Percentiles rank a stretch among this genome's conserved stretches.
Evolutionary conservation across 2,113 vertebrate species (phyloP).

Genomic region (Gadus macrocephalus): DNA sequence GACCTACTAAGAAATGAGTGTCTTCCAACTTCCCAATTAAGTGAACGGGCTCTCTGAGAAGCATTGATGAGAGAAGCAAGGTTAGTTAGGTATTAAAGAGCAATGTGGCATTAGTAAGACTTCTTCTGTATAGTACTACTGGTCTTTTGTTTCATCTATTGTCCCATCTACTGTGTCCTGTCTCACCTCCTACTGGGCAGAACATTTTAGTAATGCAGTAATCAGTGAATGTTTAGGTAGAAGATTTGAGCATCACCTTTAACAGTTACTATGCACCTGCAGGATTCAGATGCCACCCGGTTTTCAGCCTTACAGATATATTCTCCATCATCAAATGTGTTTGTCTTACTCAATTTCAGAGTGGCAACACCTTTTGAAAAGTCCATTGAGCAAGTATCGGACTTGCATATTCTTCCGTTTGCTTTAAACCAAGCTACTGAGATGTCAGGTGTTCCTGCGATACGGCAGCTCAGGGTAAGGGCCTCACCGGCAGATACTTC

Average conservation of each 20-base stretch:
- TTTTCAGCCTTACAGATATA: constrained; percentile 87
- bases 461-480: constrained; percentile 72
- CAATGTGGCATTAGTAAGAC: background rate
- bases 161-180: no score
- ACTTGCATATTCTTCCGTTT: constrained; percentile 79
- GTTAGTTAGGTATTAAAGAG: constrained; percentile 24
- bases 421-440: constrained; percentile 85
- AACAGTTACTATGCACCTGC: constrained; percentile 76
- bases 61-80: constrained; percentile 26
- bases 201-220: constrained; percentile 7
- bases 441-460: constrained; percentile 84
- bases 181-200: constrained; percentile 11
- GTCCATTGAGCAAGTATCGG: constrained; percentile 79
- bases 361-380: constrained; percentile 80
- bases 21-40: constrained; percentile 50
- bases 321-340: constrained; percentile 75
- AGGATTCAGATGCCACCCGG: constrained; percentile 73
- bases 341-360: constrained; percentile 74
- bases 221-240: background rate
- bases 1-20: constrained; percentile 43
- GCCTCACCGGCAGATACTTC: constrained; percentile 76
- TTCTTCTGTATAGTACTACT: constrained; percentile 7
- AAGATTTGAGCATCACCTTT: constrained; percentile 63
- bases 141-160: background rate
- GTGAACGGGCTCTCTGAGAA: constrained; percentile 20